Evolutionary conservation across 2,888 invertebrate genomes (phyloP), one percentile per base, ranked within the genome.

Genomic region (Platycheirus albimanus): DNA sequence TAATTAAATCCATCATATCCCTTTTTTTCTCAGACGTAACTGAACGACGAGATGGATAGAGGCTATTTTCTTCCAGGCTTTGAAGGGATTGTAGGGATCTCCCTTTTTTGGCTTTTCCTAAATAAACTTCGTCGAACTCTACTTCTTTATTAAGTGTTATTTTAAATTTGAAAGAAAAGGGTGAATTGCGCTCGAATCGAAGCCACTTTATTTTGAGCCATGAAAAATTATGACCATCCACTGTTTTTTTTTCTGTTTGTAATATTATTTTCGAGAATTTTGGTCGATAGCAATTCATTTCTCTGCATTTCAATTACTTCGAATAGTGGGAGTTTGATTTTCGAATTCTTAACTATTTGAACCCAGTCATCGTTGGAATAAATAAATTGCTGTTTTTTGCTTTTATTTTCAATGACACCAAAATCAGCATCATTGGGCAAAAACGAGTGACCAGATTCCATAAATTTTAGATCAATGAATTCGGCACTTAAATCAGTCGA

Each of bases 171-270:
- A 54, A 36, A 36, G 36, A 36, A 19, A 54, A 54, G 8, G 33
- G 54, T 17, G 19, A 54, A 54, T 17, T 19, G 19, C 15, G 38
- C 38, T 38, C 38, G 13, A 13, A 38, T 38, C 38, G 38, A 38
- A 38, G 38, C 38, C 38, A 38, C 13, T 28, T 54, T 8, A 54
- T 54, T 36, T 54, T 54, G 36, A 54, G 54, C 54, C 33, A 54
- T 36, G 54, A 36, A 54, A 54, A 36, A 54, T 54, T 54, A 36
- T 54, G 33, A 54, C 33, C 54, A 54, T 36, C 54, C 19, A 54
- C 30, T 36, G 2, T 33, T 54, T 54, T 36, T n/a, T 36, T 54
- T 54, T 36, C 36, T 54, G 36, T 54, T 54, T 17, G 33, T 54
- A 2, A 52, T 17, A 33, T 33, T 52, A 7, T 4, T 52, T 52